These are phyloP conservation scores for Brenthis daphne DNA, from an alignment of 2,888 invertebrate genomes.

Conservation along the genomic window DNA sequence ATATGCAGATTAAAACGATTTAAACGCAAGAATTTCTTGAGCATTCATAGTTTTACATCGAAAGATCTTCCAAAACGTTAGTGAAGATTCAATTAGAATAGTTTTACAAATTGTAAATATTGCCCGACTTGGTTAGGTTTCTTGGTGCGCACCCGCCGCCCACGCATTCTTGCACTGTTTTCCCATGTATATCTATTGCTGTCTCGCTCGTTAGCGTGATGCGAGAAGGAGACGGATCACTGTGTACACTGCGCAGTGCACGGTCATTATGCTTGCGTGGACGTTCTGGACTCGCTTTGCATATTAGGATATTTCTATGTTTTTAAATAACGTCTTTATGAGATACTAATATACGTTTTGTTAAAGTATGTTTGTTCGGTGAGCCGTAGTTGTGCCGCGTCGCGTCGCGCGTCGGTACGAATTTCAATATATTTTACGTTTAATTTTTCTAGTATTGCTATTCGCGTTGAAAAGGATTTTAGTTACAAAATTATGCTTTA, in stretches of 20 bases:
- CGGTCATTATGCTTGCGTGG: slow-evolving; percentile 47
- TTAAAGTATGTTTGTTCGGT: not conserved
- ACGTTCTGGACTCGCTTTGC: slow-evolving; percentile 47
- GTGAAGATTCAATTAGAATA: not conserved
- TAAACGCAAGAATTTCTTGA: too few species aligned
- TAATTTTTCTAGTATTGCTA: too few species aligned
- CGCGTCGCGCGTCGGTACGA: too few species aligned
- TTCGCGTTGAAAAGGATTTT: too few species aligned
- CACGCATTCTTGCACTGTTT: slow-evolving; percentile 50
- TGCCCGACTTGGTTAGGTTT: slow-evolving; percentile 4
- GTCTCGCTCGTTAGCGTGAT: slow-evolving; percentile 38
- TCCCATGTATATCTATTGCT: slow-evolving; percentile 61
- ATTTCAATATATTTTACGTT: too few species aligned
- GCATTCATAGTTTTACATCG: too few species aligned
- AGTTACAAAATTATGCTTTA: too few species aligned
- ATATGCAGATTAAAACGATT: too few species aligned
- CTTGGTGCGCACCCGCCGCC: slow-evolving; percentile 39
- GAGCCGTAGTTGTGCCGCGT: too few species aligned
- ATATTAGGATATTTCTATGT: slow-evolving; percentile 42
- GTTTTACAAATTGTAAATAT: slow-evolving; percentile 1
- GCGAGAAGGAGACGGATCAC: slow-evolving; percentile 47
- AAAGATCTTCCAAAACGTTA: not conserved
- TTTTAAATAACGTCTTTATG: slow-evolving; percentile 13
- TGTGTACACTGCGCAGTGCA: slow-evolving; percentile 46
- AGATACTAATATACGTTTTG: slow-evolving; percentile 14